These are phyloP conservation scores for Campopleginae sp. DNA, from an alignment of 2,888 invertebrate species.

Conservation along the genomic window DNA sequence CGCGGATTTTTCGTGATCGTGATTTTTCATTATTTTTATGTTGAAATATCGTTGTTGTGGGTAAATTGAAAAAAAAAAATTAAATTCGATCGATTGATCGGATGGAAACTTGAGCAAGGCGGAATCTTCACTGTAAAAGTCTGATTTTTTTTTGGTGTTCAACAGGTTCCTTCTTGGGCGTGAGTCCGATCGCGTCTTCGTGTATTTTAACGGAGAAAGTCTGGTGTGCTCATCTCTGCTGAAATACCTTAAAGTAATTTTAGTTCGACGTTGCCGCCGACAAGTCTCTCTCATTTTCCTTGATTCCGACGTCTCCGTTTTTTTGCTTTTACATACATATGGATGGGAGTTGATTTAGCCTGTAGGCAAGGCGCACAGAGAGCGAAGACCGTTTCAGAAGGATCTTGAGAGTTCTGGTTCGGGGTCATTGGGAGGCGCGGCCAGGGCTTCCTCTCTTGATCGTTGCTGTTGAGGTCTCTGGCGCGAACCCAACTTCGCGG, in stretches of 20 bases:
- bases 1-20: not conserved
- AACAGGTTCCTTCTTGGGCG: not conserved
- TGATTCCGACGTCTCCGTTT: constrained; percentile 27
- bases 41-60: not conserved
- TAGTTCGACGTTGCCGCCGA: constrained; percentile 31
- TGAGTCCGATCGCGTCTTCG: constrained; percentile 19
- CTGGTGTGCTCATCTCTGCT: constrained; percentile 58
- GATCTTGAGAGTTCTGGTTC: constrained; percentile 72
- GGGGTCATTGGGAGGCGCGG: constrained; percentile 82
- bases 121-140: constrained; percentile 1
- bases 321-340: constrained; percentile 39
- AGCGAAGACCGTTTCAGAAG: constrained; percentile 66
- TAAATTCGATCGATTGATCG: not conserved
- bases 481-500: constrained; percentile 80
- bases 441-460: constrained; percentile 74
- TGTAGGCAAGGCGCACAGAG: constrained; percentile 52
- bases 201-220: constrained; percentile 69
- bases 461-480: constrained; percentile 77
- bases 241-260: constrained; percentile 47
- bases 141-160: not conserved
- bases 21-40: not conserved
- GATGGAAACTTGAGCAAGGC: constrained; percentile 13
- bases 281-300: constrained; percentile 41
- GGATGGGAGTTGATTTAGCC: constrained; percentile 36
- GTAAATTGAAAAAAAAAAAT: not conserved